Evolutionary conservation across 2,888 invertebrate genomes (phyloP), one percentile per base, ranked within the genome.

Genomic region (Pocota personata): DNA sequence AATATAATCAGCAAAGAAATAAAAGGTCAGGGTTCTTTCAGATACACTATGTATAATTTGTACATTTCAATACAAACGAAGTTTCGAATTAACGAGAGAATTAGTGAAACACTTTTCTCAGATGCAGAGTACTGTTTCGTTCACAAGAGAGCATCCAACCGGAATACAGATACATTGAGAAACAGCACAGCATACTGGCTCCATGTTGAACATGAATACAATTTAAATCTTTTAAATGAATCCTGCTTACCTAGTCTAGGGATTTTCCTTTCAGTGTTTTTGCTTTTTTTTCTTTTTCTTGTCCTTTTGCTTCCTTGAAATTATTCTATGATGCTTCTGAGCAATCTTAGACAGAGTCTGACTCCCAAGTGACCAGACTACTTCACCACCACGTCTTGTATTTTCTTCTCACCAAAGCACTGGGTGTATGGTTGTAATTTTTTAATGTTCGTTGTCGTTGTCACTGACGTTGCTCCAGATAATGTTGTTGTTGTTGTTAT

Each of bases 361-460:
- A 82, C 60, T 82, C 82, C 86, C 86, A 82, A 86, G 82, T 86
- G 86, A 82, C 86, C 82, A 82, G 76, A 86, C 82, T 77, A 67
- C 82, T 82, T 86, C 76, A 82, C 58, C 58, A 66, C 43, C 40
- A 46, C 35, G 64, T 50, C 69, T 64, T 62, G 30, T 60, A 14
- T 57, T 24, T 30, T 21, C 7, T 43, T 48, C 72, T 58, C 37
- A 48, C 52, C 71, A 24, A 60, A 71, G 40, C 14, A 7, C 7
- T 52, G 50, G 60, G 67, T 73, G 83, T 76, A 72, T 35, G 66
- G 60, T 48, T 82, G 80, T 72, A 82, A 86, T 82, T 76, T n/a
- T 86, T 86, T 86, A 82, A 82, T 82, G 82, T 76, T 80, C 46
- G 52, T 57, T 73, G 72, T 73, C 76, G 66, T 50, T 76, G 76